Evolutionary conservation across 1,140 invertebrate genomes (phyloP), one percentile per base, ranked within the genome.

Genomic region (Helicorthomorpha holstii): DNA sequence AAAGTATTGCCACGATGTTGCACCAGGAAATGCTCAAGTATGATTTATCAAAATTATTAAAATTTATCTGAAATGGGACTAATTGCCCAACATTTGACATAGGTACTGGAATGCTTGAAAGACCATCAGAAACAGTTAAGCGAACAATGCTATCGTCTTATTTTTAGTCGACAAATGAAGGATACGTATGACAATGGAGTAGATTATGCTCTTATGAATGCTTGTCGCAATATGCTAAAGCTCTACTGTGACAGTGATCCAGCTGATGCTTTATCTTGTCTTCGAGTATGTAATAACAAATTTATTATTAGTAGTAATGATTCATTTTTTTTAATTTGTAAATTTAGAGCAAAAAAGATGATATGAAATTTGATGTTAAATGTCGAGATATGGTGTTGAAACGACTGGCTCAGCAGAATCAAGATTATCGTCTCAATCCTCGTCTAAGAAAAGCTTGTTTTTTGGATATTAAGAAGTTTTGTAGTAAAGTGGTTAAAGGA

Each of bases 351-450:
- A 76, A 85, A 58, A 86, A 85, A 63, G 80, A 92, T 62, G 78
- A 89, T 57, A 66, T 73, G 21, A 76, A 73, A 23, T 96, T 93
- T 69, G 84, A 92, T 64, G 75, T 80, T 50, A 81, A 81, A 49
- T 98, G 95, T 65, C 80, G 85, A 61, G 70, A 79, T 48, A 75
- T 96, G 14, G 81, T 98, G 2, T 72, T 88, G 7, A 81, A 83
- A 65, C 74, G 94, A 63, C 83, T 95, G 78, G 82, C 90, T 51
- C 87, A 91, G 66, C 87, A 93, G 69, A 90, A 87, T 64, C 76
- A 80, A 44, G 92, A 98, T 69, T 88, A 87, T 60, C 76, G 92
- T 57, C 81, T 98, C 46, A 96, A 98, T 72, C 85, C 86, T 16
- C 73, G 78, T 4, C 71, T 98, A 26, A 81, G 86, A 63, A 78